These are phyloP conservation scores for Bubo scandiacus DNA, from an alignment of 2,113 vertebrate species.

Conservation along the genomic window DNA sequence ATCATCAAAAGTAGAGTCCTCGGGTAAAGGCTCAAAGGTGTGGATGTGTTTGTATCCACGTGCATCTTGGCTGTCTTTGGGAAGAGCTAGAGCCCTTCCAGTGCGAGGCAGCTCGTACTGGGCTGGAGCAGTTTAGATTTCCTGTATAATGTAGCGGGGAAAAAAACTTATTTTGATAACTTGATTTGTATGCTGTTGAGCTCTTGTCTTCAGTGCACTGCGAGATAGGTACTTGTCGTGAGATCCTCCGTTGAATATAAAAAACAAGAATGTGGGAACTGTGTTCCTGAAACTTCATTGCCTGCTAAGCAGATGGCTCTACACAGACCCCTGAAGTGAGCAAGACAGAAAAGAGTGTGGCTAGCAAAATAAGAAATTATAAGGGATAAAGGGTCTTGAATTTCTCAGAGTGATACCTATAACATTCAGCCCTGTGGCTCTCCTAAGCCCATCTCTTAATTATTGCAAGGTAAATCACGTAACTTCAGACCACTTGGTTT, in stretches of 20 bases:
- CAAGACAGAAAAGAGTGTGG: not conserved
- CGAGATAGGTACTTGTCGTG: not conserved
- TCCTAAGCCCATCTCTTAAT: not conserved
- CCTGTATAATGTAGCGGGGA: not conserved
- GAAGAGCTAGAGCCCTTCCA: not conserved
- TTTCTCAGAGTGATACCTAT: not conserved
- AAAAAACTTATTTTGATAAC: not conserved
- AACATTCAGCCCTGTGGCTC: accelerated
- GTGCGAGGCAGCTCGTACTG: not conserved
- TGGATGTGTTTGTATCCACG: accelerated
- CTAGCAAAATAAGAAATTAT: not conserved
- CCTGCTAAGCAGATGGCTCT: not conserved
- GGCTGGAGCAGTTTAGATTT: not conserved
- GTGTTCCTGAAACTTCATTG: not conserved
- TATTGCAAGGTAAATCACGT: not conserved
- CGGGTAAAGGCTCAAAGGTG: not conserved
- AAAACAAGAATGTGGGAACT: not conserved
- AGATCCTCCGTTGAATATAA: not conserved
- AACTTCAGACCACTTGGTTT: too few species aligned
- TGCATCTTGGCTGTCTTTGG: not conserved
- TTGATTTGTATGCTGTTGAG: not conserved
- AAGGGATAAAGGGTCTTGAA: not conserved
- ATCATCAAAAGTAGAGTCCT: not conserved
- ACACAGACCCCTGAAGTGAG: not conserved
- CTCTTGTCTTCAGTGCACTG: not conserved